Conservation (phyloP, 2,113 vertebrate genomes). For the Puffinus mauretanicus region DNA sequence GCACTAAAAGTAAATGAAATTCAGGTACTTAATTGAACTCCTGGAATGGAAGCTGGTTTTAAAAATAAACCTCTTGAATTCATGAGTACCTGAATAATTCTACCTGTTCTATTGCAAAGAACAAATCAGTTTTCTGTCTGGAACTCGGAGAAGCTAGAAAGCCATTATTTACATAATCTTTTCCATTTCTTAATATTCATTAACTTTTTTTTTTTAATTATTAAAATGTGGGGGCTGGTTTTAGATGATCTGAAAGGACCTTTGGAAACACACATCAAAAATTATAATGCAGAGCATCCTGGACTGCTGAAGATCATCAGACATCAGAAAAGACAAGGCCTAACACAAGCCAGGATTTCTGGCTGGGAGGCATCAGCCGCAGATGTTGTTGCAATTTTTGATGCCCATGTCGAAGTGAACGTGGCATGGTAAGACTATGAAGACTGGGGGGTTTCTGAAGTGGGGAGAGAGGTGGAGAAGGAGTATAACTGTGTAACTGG, state of each 20-base stretch:
- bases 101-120: neutral
- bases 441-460: neutral
- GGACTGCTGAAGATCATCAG: conserved; percentile 52
- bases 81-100: neutral
- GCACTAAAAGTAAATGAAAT: neutral
- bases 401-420: conserved; percentile 81
- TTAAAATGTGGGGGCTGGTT: neutral
- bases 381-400: conserved; percentile 80
- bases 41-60: neutral
- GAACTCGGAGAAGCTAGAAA: neutral
- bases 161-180: neutral
- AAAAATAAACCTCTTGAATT: neutral
- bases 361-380: conserved; percentile 72
- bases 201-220: neutral
- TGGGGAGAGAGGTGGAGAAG: neutral
- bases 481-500: neutral
- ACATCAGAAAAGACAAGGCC: conserved; percentile 71
- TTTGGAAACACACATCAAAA: conserved; percentile 37
- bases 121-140: neutral
- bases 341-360: conserved; percentile 74
- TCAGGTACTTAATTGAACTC: neutral
- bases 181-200: neutral
- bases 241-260: conserved; percentile 43
- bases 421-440: conserved; percentile 49
- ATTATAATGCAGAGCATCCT: conserved; percentile 20